These are phyloP conservation scores for Phainopepla nitens DNA, from an alignment of 2,113 vertebrate species.

Conservation along the genomic window DNA sequence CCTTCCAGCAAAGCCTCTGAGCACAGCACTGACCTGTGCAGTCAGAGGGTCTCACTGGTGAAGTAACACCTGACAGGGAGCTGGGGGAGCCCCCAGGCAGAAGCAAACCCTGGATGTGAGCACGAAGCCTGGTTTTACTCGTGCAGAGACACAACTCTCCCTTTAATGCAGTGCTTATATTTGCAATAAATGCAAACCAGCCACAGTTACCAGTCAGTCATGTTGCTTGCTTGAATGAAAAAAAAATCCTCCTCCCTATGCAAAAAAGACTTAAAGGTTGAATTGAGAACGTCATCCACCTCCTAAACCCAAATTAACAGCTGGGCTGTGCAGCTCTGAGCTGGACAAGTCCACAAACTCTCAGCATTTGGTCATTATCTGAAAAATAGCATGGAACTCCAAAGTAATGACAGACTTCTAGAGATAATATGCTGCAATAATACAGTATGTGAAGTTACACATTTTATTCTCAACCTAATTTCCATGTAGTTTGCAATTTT, in stretches of 20 bases:
- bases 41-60: neutral
- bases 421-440: slow-evolving; percentile 30
- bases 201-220: neutral
- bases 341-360: slow-evolving; percentile 3
- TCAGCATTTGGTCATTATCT: slow-evolving; percentile 6
- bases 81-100: neutral
- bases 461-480: slow-evolving; percentile 62
- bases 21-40: neutral
- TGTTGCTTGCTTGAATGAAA: neutral
- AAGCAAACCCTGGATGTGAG: neutral
- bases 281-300: neutral
- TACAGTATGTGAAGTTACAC: slow-evolving; percentile 5
- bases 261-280: neutral
- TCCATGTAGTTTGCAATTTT: slow-evolving; percentile 53
- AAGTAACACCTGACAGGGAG: neutral
- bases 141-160: neutral
- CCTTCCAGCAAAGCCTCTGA: neutral
- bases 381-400: slow-evolving; percentile 29
- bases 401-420: slow-evolving; percentile 41
- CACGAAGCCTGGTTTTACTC: neutral
- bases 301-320: neutral
- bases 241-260: neutral
- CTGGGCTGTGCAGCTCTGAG: neutral
- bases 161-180: neutral
- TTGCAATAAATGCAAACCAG: neutral